A percentile compares a stretch with the other conserved stretches of the same genome.
phyloP scores from a whole-genome alignment of 2,888 invertebrate genomes.

The Torymus auratus region DNA sequence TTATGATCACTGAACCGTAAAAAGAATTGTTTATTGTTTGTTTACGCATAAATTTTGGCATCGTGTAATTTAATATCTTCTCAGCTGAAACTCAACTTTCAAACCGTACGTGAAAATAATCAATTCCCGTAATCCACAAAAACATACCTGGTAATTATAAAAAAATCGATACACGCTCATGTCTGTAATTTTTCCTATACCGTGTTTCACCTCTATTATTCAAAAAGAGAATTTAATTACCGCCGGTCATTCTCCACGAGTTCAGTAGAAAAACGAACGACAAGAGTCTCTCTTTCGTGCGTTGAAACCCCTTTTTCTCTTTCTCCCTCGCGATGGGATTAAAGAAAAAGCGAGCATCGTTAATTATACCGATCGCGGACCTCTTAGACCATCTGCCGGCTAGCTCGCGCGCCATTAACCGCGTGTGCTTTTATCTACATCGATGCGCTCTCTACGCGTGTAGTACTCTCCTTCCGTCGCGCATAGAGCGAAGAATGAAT shows the following conservation, averaged over 20 bases:
- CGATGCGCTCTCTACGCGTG: slow-evolving; percentile 19
- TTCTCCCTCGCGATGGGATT: not conserved
- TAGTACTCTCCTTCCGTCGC: not conserved
- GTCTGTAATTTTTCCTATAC: not conserved
- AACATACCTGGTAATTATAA: not conserved
- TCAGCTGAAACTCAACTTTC: too few relatives aligned
- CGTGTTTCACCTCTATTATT: slow-evolving; percentile 12
- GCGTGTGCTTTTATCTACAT: slow-evolving; percentile 36
- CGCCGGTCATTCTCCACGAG: slow-evolving; percentile 9
- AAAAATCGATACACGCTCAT: not conserved
- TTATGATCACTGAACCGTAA: too few relatives aligned
- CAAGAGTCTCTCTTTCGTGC: slow-evolving; percentile 26
- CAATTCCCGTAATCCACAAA: not conserved
- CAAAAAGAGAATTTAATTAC: slow-evolving; percentile 24
- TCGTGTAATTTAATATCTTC: too few relatives aligned
- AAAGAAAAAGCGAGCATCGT: slow-evolving; percentile 23
- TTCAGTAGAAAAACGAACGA: not conserved
- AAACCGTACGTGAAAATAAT: too few relatives aligned
- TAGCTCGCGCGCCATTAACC: slow-evolving; percentile 28
- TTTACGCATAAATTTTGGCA: too few relatives aligned
- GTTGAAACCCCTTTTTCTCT: slow-evolving; percentile 18
- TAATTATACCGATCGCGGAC: slow-evolving; percentile 49
- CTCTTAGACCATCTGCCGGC: slow-evolving; percentile 46
- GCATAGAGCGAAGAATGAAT: slow-evolving; percentile 29
- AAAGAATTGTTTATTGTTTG: too few relatives aligned